Evolutionary conservation across 2,888 invertebrate species (phyloP), one percentile per base, ranked within the genome.

Genomic region (Eupithecia tripunctaria): DNA sequence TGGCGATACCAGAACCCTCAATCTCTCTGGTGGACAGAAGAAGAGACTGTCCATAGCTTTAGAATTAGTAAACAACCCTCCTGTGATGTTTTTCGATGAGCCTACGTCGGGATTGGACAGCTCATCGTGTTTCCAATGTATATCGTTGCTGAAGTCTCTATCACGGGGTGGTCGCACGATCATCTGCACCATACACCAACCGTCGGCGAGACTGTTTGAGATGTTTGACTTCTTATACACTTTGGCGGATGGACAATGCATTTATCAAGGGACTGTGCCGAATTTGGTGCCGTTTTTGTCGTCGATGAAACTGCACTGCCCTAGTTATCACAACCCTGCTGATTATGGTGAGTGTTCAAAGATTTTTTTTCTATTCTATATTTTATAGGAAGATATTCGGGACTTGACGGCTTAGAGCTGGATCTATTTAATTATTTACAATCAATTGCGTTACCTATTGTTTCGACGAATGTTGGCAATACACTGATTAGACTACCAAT

Each of bases 21-120:
- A 96, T 85, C 95, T 99, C 60, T 98, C 98, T 10, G 98, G 98
- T 27, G 98, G 98, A 0, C 98, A 99, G 92, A 95, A 98, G 78
- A 99, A 99, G 89, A 95, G 98, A 73, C 94, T 98, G 76, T 98
- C 98, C 8, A 98, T 99, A 85, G 98, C 98, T 70, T 93, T 98
- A 86, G 98, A 99, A 92, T 95, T 99, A 88, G 98, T 99, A 67
- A 98, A 98, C 91, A 98, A 99, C 94, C 99, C 99, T 32, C 99
- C 99, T 78, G 98, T 99, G 76, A 99, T 99, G 98, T 99, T 99
- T 91, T 98, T 99, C 87, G 99, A 99, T 86, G 99, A 99, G 90
- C 99, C 99, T 2, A 97, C 97, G 59, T 97, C 98, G 84, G 99
- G 99, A 25, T 93, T 99, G 89, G 99, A 99, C 89, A 98, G 98